Conservation (phyloP, 2,888 invertebrate genomes). For the Smittia sp. region DNA sequence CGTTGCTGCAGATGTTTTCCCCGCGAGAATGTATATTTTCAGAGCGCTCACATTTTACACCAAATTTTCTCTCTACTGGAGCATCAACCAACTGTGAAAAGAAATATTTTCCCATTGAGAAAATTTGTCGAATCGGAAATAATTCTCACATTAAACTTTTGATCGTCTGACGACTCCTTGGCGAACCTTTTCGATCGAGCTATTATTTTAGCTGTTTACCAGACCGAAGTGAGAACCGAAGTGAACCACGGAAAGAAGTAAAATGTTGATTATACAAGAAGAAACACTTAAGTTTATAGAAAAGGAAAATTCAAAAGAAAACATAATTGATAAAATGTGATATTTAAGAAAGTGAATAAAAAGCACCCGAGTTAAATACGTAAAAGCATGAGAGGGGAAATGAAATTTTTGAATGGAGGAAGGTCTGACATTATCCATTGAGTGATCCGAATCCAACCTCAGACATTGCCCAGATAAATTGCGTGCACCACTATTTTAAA, state of each 20-base stretch:
- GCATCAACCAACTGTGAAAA: neutral
- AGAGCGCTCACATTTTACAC: neutral
- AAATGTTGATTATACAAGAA: constrained; percentile 10
- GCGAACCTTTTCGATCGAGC: neutral
- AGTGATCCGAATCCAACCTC: neutral
- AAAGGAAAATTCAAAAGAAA: constrained; percentile 11
- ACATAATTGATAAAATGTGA: constrained; percentile 35
- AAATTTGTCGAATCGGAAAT: too few relatives aligned
- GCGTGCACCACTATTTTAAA: neutral
- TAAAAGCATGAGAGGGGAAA: neutral
- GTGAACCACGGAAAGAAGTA: neutral
- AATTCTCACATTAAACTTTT: neutral
- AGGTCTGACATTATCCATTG: neutral
- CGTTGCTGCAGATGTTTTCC: neutral
- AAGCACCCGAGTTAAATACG: constrained; percentile 18
- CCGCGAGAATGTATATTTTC: neutral
- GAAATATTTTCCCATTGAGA: neutral
- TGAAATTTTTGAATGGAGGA: neutral
- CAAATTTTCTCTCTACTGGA: neutral
- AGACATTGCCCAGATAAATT: neutral
- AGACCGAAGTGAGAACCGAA: constrained; percentile 7
- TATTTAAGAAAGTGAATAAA: constrained; percentile 23
- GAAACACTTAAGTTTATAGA: neutral
- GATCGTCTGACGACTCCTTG: neutral
- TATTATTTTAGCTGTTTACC: too few relatives aligned